Percentiles rank a stretch among this genome's conserved stretches.
These are phyloP conservation scores for Chelon labrosus DNA, from an alignment of 2,797 vertebrate species.

Conservation along the genomic window DNA sequence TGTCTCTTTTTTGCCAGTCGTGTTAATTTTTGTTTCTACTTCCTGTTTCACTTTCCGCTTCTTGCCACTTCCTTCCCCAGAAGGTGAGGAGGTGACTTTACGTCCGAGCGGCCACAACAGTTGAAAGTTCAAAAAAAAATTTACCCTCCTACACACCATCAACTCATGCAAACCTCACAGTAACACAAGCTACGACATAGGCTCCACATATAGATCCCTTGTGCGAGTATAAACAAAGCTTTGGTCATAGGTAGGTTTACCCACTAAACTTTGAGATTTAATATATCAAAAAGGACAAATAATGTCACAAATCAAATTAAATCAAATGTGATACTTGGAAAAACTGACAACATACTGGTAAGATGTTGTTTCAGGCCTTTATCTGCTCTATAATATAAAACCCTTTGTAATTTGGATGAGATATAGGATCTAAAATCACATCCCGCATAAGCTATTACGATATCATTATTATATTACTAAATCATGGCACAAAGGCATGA, in stretches of 20 bases:
- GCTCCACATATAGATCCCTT: too few species aligned
- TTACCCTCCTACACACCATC: too few species aligned
- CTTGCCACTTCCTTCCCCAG: too few species aligned
- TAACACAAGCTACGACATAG: too few species aligned
- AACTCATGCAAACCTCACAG: too few species aligned
- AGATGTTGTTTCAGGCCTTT: neutral
- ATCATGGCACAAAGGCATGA: neutral
- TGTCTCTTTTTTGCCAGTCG: too few species aligned
- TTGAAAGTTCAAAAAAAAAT: too few species aligned
- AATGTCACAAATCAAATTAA: neutral
- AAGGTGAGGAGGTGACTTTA: too few species aligned
- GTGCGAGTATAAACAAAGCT: too few species aligned
- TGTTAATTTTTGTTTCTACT: too few species aligned
- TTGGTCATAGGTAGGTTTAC: neutral
- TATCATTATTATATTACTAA: neutral
- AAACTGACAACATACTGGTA: neutral
- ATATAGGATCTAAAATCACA: neutral
- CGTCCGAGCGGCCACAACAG: too few species aligned
- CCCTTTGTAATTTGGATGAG: slow-evolving; percentile 17
- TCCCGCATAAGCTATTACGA: neutral
- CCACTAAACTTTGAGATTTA: neutral
- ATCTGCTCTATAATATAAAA: slow-evolving; percentile 11
- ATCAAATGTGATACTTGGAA: neutral
- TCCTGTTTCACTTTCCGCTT: too few species aligned
- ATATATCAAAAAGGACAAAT: neutral